A percentile compares a stretch with the other conserved stretches of the same genome.
Evolutionary conservation across 2,888 invertebrate genomes (phyloP).

Genomic region (Masnerella sp.): DNA sequence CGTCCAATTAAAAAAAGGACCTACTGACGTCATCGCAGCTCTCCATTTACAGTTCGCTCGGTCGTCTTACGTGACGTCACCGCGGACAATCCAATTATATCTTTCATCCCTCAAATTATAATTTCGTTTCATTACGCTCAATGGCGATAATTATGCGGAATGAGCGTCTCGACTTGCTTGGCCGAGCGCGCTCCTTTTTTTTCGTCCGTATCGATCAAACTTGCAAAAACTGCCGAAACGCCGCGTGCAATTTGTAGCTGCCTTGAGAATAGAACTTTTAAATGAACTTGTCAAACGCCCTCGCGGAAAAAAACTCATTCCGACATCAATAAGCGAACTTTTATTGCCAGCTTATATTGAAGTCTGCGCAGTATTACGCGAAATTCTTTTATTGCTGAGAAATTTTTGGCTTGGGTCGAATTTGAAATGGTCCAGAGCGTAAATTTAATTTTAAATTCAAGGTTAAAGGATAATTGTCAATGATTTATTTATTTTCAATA

Average conservation of each 20-base stretch:
- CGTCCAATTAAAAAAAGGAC: slow-evolving; percentile 6
- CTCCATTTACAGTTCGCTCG: slow-evolving; percentile 9
- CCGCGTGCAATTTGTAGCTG: slow-evolving; percentile 42
- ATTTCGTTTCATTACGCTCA: slow-evolving; percentile 32
- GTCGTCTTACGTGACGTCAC: slow-evolving; percentile 35
- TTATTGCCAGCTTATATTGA: slow-evolving; percentile 40
- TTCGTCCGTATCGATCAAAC: slow-evolving; percentile 50
- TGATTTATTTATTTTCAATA: too few relatives aligned
- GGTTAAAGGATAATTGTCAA: too few relatives aligned
- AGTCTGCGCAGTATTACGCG: slow-evolving; percentile 14
- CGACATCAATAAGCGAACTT: slow-evolving; percentile 43
- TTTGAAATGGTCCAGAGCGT: too few relatives aligned
- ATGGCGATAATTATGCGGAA: slow-evolving; percentile 42
- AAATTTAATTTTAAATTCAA: too few relatives aligned
- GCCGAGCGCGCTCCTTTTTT: neutral
- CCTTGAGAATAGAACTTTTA: slow-evolving; percentile 51
- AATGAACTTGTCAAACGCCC: slow-evolving; percentile 54
- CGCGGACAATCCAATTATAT: slow-evolving; percentile 39
- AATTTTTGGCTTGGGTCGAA: too few relatives aligned
- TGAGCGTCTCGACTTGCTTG: slow-evolving; percentile 13
- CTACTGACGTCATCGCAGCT: slow-evolving; percentile 19
- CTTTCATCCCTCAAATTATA: slow-evolving; percentile 29
- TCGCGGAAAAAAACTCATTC: slow-evolving; percentile 45
- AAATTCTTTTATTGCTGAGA: too few relatives aligned
- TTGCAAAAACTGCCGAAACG: slow-evolving; percentile 52